Conservation (phyloP, 1,140 invertebrate species). For the Scaptodrosophila lebanonensis region DNA sequence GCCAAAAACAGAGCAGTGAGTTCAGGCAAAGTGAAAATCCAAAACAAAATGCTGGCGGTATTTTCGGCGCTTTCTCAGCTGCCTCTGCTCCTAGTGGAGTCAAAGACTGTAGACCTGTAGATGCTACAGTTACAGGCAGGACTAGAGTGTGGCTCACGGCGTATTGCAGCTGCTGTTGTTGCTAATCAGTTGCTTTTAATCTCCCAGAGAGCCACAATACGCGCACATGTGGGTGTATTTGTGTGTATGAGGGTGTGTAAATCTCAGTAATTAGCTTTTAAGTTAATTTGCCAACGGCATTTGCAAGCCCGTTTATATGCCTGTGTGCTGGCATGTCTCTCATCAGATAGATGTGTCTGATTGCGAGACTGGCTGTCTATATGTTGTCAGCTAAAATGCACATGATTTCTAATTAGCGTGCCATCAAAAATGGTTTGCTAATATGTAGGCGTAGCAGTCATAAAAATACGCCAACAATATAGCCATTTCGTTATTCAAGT, state of each 20-base stretch:
- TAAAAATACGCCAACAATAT: slow-evolving; percentile 1
- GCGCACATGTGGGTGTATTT: no score
- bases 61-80: no score
- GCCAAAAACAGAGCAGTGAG: slow-evolving; percentile 1
- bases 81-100: no score
- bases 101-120: slow-evolving; percentile 31
- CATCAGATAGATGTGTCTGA: slow-evolving; percentile 4
- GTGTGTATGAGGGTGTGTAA: slow-evolving; percentile 14
- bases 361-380: not conserved
- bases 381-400: slow-evolving; percentile 12
- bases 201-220: no score
- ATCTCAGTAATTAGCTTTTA: slow-evolving; percentile 47
- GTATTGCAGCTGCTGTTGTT: not conserved
- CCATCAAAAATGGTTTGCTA: slow-evolving; percentile 12
- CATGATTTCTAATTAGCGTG: slow-evolving; percentile 12
- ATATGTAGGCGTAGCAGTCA: not conserved
- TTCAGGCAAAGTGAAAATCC: not conserved
- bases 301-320: not conserved
- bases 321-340: not conserved
- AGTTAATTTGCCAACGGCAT: slow-evolving; percentile 30
- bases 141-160: not conserved
- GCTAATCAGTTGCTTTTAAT: slow-evolving; percentile 25
- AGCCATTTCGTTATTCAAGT: no score
- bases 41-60: not conserved
- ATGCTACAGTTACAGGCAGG: slow-evolving; percentile 1